These are phyloP conservation scores for Catocala nupta DNA, from an alignment of 2,888 invertebrate species.

Conservation along the genomic window DNA sequence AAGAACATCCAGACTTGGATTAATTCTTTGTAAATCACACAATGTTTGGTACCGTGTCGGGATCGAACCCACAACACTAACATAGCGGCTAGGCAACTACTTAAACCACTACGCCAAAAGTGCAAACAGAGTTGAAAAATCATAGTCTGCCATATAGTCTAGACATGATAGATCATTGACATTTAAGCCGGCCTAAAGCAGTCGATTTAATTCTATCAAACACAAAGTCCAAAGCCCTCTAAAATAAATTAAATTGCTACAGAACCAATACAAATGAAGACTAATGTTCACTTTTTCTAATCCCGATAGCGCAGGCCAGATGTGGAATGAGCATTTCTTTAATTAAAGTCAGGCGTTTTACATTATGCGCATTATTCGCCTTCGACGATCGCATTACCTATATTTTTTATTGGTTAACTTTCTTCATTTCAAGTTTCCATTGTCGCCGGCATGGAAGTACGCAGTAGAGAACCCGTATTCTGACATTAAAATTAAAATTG, in stretches of 20 bases:
- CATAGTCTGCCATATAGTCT: no score
- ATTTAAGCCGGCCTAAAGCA: no score
- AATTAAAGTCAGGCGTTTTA: constrained; percentile 49
- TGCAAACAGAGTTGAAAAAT: no score
- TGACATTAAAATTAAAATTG: neutral
- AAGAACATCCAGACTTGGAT: no score
- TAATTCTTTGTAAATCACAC: no score
- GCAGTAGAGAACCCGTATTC: neutral
- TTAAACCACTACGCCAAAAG: no score
- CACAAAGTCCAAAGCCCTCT: neutral
- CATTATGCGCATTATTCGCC: constrained; percentile 39
- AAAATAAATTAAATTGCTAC: constrained; percentile 7
- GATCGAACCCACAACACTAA: no score
- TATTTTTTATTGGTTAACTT: constrained; percentile 48
- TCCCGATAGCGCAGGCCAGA: constrained; percentile 43
- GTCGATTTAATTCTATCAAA: neutral
- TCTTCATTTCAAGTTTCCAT: constrained; percentile 37
- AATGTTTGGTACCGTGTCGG: no score
- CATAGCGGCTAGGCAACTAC: no score
- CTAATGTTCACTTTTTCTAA: constrained; percentile 30
- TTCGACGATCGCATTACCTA: constrained; percentile 34
- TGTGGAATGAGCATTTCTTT: constrained; percentile 44
- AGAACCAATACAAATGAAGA: constrained; percentile 19
- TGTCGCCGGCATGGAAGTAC: neutral
- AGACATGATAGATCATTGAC: no score